Base-by-base conservation (phyloP, 2,888 invertebrate species). In the Amiota minor region DNA sequence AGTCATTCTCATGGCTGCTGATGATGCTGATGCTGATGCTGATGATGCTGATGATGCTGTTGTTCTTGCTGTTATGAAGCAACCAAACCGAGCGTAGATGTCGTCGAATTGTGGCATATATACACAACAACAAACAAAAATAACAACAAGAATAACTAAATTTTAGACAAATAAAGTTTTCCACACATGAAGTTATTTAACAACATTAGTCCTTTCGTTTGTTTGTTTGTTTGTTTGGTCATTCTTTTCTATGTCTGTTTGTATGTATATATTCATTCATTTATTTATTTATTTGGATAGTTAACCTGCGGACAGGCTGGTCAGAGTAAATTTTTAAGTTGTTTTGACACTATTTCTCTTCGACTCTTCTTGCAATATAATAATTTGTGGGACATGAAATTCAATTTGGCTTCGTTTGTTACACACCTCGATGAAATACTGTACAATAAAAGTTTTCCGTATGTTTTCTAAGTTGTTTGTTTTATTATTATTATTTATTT, bases 401-500 rank as follows among this genome's bases (percentile, higher is more conserved):
- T 59, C 18, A 50, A 50, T 50, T 50, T 59, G 56, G 18, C 18
- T 18, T 18, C n/a, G 56, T 59, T 59, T 14, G 56, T 59, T 59
- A 59, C 56, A 35, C 35, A 59, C 56, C 56, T 59, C 18, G 18
- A 18, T 35, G 35, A 35, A 4, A 35, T 35, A 35, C 35, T 35
- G 35, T 35, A 35, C 35, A 35, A 35, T 35, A 35, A 35, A 35
- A 35, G 6, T 35, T 35, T 35, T 35, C 18, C 16, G 18, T 59
- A 18, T 16, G 18, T 16, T n/a, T 11, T 59, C 11, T 20, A 59
- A 18, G 56, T 59, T 59, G 16, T 59, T 11, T 59, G 18, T 18
- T 59, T 59, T 14, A 16, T 59, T 18, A 59, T 59, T 59, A 59
- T 59, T 59, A 53, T 53, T 53, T 53, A 53, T 53, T 59, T 59